These are phyloP conservation scores for Carapus acus DNA, from an alignment of 2,797 vertebrate genomes.

Conservation along the genomic window DNA sequence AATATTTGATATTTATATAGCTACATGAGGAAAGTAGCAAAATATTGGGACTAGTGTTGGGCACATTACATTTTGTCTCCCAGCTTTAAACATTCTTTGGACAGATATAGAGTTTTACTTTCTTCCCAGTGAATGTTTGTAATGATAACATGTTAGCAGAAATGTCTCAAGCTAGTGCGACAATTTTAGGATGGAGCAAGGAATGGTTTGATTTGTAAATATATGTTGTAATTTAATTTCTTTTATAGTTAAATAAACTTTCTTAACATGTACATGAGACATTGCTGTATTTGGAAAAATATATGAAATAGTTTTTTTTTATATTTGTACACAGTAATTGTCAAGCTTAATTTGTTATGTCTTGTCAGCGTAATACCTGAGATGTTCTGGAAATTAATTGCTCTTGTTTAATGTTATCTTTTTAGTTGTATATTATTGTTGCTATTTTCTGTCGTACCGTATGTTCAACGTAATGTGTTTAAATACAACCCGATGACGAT, in stretches of 20 bases:
- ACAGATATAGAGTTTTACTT: constrained; percentile 57
- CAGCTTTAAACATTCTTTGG: constrained; percentile 45
- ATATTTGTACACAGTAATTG: constrained; percentile 75
- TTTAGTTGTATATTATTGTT: constrained; percentile 57
- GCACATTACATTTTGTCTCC: constrained; percentile 51
- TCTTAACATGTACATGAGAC: constrained; percentile 74
- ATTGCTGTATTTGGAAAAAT: constrained; percentile 69
- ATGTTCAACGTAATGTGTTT: constrained; percentile 60
- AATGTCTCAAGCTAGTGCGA: constrained; percentile 54
- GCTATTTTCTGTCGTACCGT: constrained; percentile 59
- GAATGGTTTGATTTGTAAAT: constrained; percentile 68
- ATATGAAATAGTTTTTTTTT: constrained; percentile 68
- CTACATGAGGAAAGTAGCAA: constrained; percentile 53
- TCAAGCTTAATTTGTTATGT: constrained; percentile 67
- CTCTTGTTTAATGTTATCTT: constrained; percentile 57
- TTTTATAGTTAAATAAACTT: constrained; percentile 69
- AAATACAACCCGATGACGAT: constrained; percentile 48
- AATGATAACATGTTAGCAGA: constrained; percentile 47
- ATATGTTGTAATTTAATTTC: constrained; percentile 73
- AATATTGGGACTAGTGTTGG: constrained; percentile 53
- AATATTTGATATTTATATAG: constrained; percentile 71
- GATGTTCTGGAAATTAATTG: constrained; percentile 58
- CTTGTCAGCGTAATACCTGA: constrained; percentile 66
- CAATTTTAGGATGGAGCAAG: constrained; percentile 52
- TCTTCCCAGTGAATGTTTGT: constrained; percentile 62